phyloP scores from a whole-genome alignment of 2,888 invertebrate species.

The Anticlea derivata region DNA sequence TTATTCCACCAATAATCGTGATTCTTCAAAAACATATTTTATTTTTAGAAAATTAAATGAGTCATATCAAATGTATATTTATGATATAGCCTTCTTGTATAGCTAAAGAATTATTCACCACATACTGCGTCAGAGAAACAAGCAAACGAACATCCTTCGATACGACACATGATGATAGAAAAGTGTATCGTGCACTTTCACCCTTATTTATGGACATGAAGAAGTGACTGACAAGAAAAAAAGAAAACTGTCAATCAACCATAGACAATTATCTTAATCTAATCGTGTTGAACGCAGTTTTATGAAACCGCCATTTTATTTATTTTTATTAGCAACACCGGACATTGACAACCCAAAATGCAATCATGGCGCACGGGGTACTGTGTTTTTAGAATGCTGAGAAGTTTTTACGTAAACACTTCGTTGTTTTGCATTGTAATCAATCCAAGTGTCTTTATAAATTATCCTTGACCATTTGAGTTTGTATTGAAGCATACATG shows the following conservation, averaged over 20 bases:
- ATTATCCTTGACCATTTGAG: slow-evolving; percentile 67
- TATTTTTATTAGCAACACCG: slow-evolving; percentile 69
- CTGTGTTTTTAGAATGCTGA: slow-evolving; percentile 84
- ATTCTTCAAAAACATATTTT: too few species aligned
- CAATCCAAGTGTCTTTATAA: slow-evolving; percentile 73
- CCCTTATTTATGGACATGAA: too few species aligned
- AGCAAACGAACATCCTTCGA: too few species aligned
- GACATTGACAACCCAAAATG: slow-evolving; percentile 84
- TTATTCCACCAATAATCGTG: too few species aligned
- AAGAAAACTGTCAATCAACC: neutral
- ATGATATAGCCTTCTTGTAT: too few species aligned
- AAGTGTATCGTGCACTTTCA: too few species aligned
- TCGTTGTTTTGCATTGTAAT: slow-evolving; percentile 76
- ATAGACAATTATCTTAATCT: slow-evolving; percentile 4
- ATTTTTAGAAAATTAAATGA: too few species aligned
- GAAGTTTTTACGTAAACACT: slow-evolving; percentile 84
- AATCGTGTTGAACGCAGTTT: slow-evolving; percentile 55
- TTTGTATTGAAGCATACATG: slow-evolving; percentile 78
- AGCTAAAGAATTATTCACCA: too few species aligned
- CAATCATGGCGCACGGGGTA: slow-evolving; percentile 84
- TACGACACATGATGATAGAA: too few species aligned
- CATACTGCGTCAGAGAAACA: too few species aligned
- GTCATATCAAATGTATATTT: too few species aligned
- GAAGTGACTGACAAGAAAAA: neutral
- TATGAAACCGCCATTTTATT: slow-evolving; percentile 72